Evolutionary conservation across 2,113 vertebrate species (phyloP).

Genomic region (Taxidea taxus): DNA sequence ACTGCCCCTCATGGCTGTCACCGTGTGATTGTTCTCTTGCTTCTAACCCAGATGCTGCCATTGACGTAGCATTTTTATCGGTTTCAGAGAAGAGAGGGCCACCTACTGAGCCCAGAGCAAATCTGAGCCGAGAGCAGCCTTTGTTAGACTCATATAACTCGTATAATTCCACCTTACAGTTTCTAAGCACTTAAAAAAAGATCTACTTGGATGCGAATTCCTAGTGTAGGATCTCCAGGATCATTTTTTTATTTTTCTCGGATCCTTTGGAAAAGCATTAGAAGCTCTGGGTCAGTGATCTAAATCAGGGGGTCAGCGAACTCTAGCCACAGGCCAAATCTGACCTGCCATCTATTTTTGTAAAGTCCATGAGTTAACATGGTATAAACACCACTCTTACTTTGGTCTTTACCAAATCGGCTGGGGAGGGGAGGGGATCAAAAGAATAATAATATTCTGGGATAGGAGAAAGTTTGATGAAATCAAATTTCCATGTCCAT

Average conservation of each 20-base stretch:
- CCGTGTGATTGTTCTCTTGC: background rate
- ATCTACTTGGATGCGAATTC: background rate
- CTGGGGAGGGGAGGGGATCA: background rate
- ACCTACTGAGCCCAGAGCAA: background rate
- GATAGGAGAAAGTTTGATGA: background rate
- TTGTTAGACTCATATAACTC: background rate
- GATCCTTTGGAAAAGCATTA: constrained; percentile 21
- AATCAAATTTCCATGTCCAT: background rate
- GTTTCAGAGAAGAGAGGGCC: background rate
- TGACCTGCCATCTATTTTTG: background rate
- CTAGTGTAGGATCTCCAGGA: background rate
- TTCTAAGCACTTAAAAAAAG: background rate
- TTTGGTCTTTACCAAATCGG: background rate
- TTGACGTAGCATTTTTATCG: background rate
- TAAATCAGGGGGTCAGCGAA: background rate
- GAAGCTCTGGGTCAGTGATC: background rate
- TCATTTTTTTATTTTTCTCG: background rate
- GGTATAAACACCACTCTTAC: background rate
- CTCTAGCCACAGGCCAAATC: background rate
- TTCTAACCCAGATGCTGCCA: background rate
- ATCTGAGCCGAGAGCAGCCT: background rate
- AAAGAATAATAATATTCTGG: background rate
- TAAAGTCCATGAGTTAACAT: background rate
- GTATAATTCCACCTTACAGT: background rate
- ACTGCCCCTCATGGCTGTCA: background rate